A percentile compares a stretch with the other conserved stretches of the same genome.
These are phyloP conservation scores for Aplodontia rufa DNA, from an alignment of 2,113 vertebrate species.

Conservation along the genomic window DNA sequence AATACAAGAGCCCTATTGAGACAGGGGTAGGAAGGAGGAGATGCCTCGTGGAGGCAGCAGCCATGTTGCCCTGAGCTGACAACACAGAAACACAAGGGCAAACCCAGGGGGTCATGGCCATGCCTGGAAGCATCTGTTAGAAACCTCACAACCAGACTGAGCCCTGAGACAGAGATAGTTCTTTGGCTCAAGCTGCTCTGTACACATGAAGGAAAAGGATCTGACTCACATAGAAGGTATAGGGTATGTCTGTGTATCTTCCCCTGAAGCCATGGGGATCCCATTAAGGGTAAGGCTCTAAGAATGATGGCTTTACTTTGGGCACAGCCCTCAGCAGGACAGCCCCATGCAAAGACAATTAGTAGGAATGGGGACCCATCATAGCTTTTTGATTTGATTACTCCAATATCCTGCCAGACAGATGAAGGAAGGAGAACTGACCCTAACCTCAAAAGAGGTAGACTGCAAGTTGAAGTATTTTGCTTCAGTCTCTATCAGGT, in stretches of 20 bases:
- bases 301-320: conserved; percentile 23
- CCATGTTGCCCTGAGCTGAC: neutral
- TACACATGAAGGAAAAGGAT: conserved; percentile 15
- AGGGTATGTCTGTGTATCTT: neutral
- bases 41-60: neutral
- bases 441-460: conserved; percentile 43
- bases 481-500: conserved; percentile 48
- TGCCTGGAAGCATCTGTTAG: neutral
- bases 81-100: neutral
- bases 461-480: conserved; percentile 50
- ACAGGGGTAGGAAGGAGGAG: neutral
- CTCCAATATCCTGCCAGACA: conserved; percentile 38
- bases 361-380: neutral
- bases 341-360: conserved; percentile 49
- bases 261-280: neutral
- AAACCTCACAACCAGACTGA: neutral
- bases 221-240: neutral
- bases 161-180: neutral
- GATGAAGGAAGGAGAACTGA: conserved; percentile 1
- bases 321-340: neutral
- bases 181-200: conserved; percentile 1
- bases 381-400: conserved; percentile 49
- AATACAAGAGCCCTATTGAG: neutral
- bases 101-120: neutral
- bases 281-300: neutral